Percentiles rank a stretch among this genome's conserved stretches.
These are phyloP conservation scores for Lithobius niger DNA, from an alignment of 1,140 invertebrate genomes.

Conservation along the genomic window DNA sequence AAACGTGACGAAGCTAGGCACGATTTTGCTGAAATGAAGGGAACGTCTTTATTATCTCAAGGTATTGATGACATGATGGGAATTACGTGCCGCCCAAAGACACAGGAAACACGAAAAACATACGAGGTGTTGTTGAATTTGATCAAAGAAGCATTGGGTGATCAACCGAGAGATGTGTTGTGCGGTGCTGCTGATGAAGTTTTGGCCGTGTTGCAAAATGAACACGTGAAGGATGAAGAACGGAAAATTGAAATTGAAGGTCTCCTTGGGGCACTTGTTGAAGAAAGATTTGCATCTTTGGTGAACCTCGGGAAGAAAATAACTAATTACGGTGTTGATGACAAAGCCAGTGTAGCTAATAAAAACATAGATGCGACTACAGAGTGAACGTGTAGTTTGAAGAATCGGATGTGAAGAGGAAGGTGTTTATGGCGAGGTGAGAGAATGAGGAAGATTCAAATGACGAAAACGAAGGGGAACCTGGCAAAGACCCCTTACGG, in stretches of 20 bases:
- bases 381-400: conserved; percentile 98
- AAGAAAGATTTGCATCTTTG: conserved; percentile 87
- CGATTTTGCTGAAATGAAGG: conserved; percentile 78
- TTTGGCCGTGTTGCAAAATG: conserved; percentile 86
- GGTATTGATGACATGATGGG: conserved; percentile 84
- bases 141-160: conserved; percentile 93
- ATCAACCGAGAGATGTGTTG: conserved; percentile 84
- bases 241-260: conserved; percentile 84
- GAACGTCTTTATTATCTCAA: conserved; percentile 68
- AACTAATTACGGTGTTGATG: conserved; percentile 86
- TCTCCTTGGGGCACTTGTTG: conserved; percentile 67
- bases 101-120: conserved; percentile 91
- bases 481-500: conserved; percentile 45
- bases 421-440: conserved; percentile 78
- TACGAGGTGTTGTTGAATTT: conserved; percentile 93
- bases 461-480: conserved; percentile 72
- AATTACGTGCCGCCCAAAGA: conserved; percentile 90
- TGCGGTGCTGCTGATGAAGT: conserved; percentile 99
- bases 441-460: conserved; percentile 48
- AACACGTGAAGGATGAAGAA: conserved; percentile 82
- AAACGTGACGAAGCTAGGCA: conserved; percentile 83
- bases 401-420: conserved; percentile 60
- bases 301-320: conserved; percentile 98
- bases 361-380: conserved; percentile 94
- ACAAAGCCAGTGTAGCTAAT: conserved; percentile 52